Evolutionary conservation across 2,888 invertebrate genomes (phyloP).

Genomic region (Zelleria hepariella): DNA sequence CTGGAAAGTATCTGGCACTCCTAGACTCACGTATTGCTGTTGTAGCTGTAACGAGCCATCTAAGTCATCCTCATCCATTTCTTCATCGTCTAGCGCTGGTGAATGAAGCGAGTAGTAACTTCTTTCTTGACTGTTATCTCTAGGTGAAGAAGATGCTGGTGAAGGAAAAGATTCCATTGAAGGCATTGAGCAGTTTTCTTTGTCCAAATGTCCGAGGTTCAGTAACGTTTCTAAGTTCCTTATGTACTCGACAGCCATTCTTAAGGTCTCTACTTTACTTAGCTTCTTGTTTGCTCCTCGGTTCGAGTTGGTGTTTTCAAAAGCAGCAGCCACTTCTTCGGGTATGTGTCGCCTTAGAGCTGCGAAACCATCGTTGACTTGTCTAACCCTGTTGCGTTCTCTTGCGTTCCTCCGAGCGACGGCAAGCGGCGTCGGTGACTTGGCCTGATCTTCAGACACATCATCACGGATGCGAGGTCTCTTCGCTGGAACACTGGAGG

Average conservation of each 20-base stretch:
- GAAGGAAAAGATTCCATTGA: slow-evolving; percentile 66
- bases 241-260: slow-evolving; percentile 94
- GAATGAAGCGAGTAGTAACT: slow-evolving; percentile 58
- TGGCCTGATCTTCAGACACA: slow-evolving; percentile 55
- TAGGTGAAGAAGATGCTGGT: slow-evolving; percentile 63
- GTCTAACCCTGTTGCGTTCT: slow-evolving; percentile 92
- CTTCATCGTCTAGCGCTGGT: slow-evolving; percentile 59
- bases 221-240: slow-evolving; percentile 83
- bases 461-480: slow-evolving; percentile 50
- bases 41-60: slow-evolving; percentile 60
- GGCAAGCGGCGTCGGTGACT: slow-evolving; percentile 80
- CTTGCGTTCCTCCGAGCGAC: slow-evolving; percentile 92
- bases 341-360: slow-evolving; percentile 90
- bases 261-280: slow-evolving; percentile 89
- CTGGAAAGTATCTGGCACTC: slow-evolving; percentile 75
- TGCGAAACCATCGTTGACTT: slow-evolving; percentile 93
- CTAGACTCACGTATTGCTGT: slow-evolving; percentile 73
- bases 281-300: slow-evolving; percentile 82
- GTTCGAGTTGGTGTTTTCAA: slow-evolving; percentile 76
- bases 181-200: slow-evolving; percentile 51
- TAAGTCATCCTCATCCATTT: slow-evolving; percentile 57
- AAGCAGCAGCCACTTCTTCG: slow-evolving; percentile 81
- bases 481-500: slow-evolving; percentile 40
- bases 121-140: slow-evolving; percentile 69
- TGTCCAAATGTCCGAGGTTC: slow-evolving; percentile 75